Evolutionary conservation across 1,140 invertebrate genomes (phyloP), one percentile per base, ranked within the genome.

Genomic region (Lethrus apterus): DNA sequence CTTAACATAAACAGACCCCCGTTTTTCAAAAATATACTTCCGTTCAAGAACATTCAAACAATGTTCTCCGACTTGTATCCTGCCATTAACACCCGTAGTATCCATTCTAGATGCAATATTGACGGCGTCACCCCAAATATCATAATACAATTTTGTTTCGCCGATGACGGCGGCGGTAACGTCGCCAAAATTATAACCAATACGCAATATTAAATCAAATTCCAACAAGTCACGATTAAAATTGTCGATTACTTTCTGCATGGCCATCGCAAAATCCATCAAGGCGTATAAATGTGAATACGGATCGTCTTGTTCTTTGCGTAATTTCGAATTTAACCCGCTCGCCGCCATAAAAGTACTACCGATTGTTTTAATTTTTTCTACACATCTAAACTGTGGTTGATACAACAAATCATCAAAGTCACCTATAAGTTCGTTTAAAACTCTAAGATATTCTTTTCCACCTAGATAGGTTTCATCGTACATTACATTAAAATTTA

Each of bases 311-410:
- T 72, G 75, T 17, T 77, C 72, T 4, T 72, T 66, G 2, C 84
- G 70, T 48, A 81, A 71, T 48, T 80, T 74, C 0, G 87, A 84
- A 70, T 94, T 92, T 10, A 98, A 66, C 0, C 94, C 94, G 46
- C 90, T 93, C 0, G 94, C 94, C 2, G 93, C 93, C 94, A 98
- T 98, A 55, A 94, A 97, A 0, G 93, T 95, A 50, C 88, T 88
- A 2, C 93, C 94, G 47, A 98, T 98, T 0, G 94, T 98, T 65
- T 98, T 98, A 47, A 98, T 98, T 68, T 98, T 98, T 63, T 97
- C 93, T 1, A 98, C 88, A 42, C 89, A 84, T 26, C 81, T 77
- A 59, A 90, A 98, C 52, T 93, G 80, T 0, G 77, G 70, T 17
- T 82, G 76, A 36, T 86, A 82, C 0, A 98, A 66, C 4, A 98